Percentiles rank a stretch among this genome's conserved stretches.
Evolutionary conservation across 2,113 vertebrate genomes (phyloP).

Genomic region (Climacteris rufus): DNA sequence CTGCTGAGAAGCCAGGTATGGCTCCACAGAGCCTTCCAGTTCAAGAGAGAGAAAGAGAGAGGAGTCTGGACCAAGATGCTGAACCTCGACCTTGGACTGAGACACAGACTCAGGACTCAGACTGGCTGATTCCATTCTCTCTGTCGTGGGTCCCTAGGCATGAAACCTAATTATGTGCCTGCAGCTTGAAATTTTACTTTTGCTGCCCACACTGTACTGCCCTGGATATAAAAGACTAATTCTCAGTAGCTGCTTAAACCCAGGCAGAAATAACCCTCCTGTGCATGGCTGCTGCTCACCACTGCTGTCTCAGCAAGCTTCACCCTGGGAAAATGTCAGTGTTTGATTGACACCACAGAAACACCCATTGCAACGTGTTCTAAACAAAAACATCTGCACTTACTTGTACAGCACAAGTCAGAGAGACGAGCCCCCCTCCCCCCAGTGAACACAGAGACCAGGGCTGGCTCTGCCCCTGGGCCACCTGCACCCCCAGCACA

Average conservation of each 20-base stretch:
- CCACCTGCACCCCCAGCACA: neutral
- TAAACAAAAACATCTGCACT: constrained; percentile 30
- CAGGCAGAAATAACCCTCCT: neutral
- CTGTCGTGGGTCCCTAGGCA: neutral
- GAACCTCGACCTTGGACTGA: neutral
- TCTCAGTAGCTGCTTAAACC: neutral
- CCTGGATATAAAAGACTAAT: neutral
- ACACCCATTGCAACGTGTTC: constrained; percentile 13
- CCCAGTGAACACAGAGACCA: rapidly evolving
- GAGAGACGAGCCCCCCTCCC: neutral
- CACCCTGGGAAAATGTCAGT: constrained; percentile 25
- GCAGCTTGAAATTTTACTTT: neutral
- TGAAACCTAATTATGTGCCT: neutral
- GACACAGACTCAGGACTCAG: neutral
- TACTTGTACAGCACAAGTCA: neutral
- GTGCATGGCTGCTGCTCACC: neutral
- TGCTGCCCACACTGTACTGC: neutral
- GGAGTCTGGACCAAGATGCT: neutral
- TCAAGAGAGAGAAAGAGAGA: neutral
- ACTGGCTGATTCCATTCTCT: neutral
- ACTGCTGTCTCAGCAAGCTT: constrained; percentile 49
- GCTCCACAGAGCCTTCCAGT: neutral
- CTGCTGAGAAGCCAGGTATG: neutral
- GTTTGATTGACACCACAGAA: constrained; percentile 9
- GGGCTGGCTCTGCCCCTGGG: neutral